These are phyloP conservation scores for Helicoverpa assulta DNA, from an alignment of 2,888 invertebrate genomes.

Conservation along the genomic window DNA sequence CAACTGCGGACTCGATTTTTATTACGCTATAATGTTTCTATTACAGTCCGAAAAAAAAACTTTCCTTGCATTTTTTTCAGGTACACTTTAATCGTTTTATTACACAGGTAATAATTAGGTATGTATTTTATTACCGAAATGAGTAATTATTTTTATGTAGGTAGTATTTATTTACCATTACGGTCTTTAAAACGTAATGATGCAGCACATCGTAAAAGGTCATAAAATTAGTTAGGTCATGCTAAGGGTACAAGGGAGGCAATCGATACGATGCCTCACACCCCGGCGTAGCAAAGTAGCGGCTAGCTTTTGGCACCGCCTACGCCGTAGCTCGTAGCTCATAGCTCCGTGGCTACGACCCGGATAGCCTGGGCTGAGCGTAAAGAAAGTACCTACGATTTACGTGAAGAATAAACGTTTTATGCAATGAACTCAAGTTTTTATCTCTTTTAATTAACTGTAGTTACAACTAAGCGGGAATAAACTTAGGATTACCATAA, in stretches of 20 bases:
- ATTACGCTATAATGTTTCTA: conserved; percentile 8
- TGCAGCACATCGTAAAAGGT: conserved; percentile 41
- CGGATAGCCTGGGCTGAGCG: conserved; percentile 58
- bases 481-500: background rate
- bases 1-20: conserved; percentile 57
- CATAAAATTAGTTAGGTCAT: conserved; percentile 72
- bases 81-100: background rate
- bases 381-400: conserved; percentile 52
- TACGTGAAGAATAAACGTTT: conserved; percentile 4
- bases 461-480: background rate
- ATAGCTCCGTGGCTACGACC: conserved; percentile 62
- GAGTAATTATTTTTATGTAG: background rate
- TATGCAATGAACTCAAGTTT: background rate
- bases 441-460: background rate
- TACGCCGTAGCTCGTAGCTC: conserved; percentile 74
- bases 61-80: background rate
- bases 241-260: conserved; percentile 68
- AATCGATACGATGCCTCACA: conserved; percentile 79
- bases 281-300: conserved; percentile 72
- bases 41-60: background rate
- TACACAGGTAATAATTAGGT: background rate
- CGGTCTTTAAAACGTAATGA: conserved; percentile 9
- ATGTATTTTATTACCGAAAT: background rate
- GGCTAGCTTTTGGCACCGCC: conserved; percentile 79
- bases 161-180: background rate